Evolutionary conservation across 1,140 invertebrate genomes (phyloP), one percentile per base, ranked within the genome.

Genomic region (Ylistrum balloti): DNA sequence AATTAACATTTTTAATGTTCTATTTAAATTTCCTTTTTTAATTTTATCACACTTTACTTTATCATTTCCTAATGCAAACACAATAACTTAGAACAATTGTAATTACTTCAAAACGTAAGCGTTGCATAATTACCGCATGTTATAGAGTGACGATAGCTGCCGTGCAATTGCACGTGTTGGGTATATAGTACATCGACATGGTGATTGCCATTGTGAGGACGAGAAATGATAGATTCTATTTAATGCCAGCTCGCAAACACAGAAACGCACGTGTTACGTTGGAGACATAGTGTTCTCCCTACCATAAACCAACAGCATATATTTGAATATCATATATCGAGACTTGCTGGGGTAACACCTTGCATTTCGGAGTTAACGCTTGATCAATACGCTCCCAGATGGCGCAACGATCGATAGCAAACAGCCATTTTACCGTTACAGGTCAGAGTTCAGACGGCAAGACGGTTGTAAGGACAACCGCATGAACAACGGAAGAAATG

Each of bases 281-380:
- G 22, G 56, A n/a, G 56, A n/a, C 41, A 45, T 45, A 45, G 41
- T 74, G 22, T 74, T 74, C 56, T 74, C 56, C 56, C 56, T 74
- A 74, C 56, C 56, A 74, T 74, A 74, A 74, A 74, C 56, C 56
- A 74, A 74, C 56, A 74, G 56, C 56, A 74, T 74, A 74, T 74
- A 74, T 74, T 74, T 74, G 56, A 74, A 74, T 74, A 74, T 74
- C 56, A 74, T 74, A 74, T 74, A 74, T 74, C 56, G 56, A 74
- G 56, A 74, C 56, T n/a, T 74, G 56, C 56, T 74, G 56, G 56
- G 56, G 56, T 74, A 74, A 74, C 56, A 74, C 56, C 56, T 74
- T 74, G 56, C 56, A 74, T 74, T 74, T 74, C 56, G 56, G 56
- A 28, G 56, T 74, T 74, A 28, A 74, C n/a, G 56, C n/a, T 1